phyloP scores from a whole-genome alignment of 2,113 vertebrate species.

The Ctenomys sociabilis region DNA sequence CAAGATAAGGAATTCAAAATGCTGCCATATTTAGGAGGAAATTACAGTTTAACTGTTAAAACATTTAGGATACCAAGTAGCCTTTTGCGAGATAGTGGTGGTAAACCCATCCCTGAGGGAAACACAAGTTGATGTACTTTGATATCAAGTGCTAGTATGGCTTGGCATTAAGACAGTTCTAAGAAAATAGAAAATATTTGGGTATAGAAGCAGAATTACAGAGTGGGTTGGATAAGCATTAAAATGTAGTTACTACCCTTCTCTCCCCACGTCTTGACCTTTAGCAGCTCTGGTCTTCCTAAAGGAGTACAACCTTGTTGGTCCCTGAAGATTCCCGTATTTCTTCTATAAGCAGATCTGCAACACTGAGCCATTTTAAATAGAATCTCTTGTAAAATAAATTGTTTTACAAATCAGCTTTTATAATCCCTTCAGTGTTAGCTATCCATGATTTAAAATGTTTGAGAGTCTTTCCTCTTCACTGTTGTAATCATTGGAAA shows the following conservation, averaged over 20 bases:
- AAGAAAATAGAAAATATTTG: not conserved
- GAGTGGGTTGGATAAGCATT: not conserved
- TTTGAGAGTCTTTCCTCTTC: not conserved
- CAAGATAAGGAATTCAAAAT: constrained; percentile 54
- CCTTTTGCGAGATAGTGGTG: constrained; percentile 70
- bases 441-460: not conserved
- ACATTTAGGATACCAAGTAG: constrained; percentile 65
- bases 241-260: not conserved
- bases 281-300: not conserved
- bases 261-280: not conserved
- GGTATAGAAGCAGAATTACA: not conserved
- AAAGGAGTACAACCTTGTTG: not conserved
- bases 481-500: not conserved
- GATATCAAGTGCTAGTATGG: constrained; percentile 5
- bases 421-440: constrained; percentile 42
- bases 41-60: constrained; percentile 71
- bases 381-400: constrained; percentile 8
- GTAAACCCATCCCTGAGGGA: constrained; percentile 69
- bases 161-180: constrained; percentile 14
- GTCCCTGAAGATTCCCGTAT: not conserved
- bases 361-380: not conserved
- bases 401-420: not conserved
- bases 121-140: constrained; percentile 29
- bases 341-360: not conserved
- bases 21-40: constrained; percentile 37